phyloP scores from a whole-genome alignment of 1,140 invertebrate genomes.

The Drosophila ercepeae region DNA sequence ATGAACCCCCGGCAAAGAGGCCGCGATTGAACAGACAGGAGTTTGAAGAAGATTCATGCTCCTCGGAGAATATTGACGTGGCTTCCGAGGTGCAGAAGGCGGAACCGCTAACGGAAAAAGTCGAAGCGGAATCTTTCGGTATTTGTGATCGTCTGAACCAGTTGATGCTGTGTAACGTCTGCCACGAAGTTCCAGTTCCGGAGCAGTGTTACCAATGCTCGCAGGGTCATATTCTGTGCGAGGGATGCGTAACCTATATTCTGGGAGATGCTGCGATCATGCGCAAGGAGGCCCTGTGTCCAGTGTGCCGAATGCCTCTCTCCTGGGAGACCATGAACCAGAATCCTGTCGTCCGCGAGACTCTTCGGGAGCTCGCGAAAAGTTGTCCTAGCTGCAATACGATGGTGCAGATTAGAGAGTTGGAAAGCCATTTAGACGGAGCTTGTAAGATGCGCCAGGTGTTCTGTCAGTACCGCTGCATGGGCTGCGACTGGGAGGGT shows the following conservation, averaged over 20 bases:
- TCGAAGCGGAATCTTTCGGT: too few relatives aligned
- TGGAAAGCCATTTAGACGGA: constrained; percentile 4
- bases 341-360: constrained; percentile 23
- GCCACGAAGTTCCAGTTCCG: constrained; percentile 35
- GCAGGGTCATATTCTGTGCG: constrained; percentile 39
- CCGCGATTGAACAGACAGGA: not conserved
- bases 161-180: constrained; percentile 35
- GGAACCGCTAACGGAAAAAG: too few relatives aligned
- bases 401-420: not conserved
- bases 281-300: constrained; percentile 6
- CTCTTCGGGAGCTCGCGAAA: constrained; percentile 21
- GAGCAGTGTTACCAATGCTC: constrained; percentile 37
- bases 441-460: constrained; percentile 20
- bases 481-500: constrained; percentile 31
- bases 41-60: not conserved
- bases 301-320: constrained; percentile 29
- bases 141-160: not conserved
- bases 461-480: constrained; percentile 15
- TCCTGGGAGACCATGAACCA: constrained; percentile 14
- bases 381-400: constrained; percentile 9
- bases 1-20: not conserved
- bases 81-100: too few relatives aligned
- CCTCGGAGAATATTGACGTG: too few relatives aligned
- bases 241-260: constrained; percentile 30
- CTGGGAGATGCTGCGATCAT: constrained; percentile 15